Evolutionary conservation across 2,113 vertebrate species (phyloP).

Genomic region (Aplodontia rufa): DNA sequence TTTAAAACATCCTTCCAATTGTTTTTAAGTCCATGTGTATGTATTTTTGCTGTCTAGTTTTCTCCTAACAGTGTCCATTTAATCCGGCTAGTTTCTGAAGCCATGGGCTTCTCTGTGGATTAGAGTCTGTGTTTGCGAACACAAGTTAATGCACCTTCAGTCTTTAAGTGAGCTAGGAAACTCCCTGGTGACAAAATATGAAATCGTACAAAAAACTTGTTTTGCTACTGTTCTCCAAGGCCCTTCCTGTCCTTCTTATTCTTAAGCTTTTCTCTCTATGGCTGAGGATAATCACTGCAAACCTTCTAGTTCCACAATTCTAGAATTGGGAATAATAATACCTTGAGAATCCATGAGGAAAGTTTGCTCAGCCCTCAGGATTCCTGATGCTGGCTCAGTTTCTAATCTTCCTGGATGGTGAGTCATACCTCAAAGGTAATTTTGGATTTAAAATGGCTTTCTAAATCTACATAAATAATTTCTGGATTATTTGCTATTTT

Average conservation of each 20-base stretch:
- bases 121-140: constrained; percentile 12
- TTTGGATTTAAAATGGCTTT: constrained; percentile 61
- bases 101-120: background rate
- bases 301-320: background rate
- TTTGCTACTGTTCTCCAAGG: background rate
- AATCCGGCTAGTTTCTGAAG: constrained; percentile 6
- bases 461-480: constrained; percentile 69
- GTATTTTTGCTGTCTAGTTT: background rate
- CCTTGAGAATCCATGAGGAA: background rate
- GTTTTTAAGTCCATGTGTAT: background rate
- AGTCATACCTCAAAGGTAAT: constrained; percentile 57
- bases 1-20: background rate
- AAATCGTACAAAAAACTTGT: background rate
- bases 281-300: background rate
- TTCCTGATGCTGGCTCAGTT: background rate
- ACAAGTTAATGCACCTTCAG: background rate
- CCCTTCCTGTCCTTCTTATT: background rate
- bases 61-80: constrained; percentile 30
- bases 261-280: constrained; percentile 35
- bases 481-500: constrained; percentile 72
- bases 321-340: constrained; percentile 12
- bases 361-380: background rate
- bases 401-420: constrained; percentile 52
- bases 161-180: background rate
- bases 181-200: background rate